Conservation (phyloP, 2,888 invertebrate genomes). For the Tipula helvola region DNA sequence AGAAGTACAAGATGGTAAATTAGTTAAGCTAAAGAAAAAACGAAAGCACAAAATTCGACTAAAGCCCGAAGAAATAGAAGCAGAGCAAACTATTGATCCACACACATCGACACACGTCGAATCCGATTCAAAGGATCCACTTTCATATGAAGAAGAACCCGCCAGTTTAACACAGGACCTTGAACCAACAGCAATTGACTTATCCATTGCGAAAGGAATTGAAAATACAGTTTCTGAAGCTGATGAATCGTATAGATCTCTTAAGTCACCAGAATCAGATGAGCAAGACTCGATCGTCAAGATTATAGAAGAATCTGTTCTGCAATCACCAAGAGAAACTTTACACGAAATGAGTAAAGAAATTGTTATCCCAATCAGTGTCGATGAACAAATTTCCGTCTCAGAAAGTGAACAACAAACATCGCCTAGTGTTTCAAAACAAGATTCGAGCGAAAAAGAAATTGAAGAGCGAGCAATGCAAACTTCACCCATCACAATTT, state of each 20-base stretch:
- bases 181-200: background rate
- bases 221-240: constrained; percentile 38
- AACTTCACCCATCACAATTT: constrained; percentile 32
- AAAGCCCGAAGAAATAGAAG: constrained; percentile 30
- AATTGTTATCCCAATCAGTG: constrained; percentile 34
- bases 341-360: constrained; percentile 44
- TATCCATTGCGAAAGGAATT: constrained; percentile 22
- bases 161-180: constrained; percentile 5
- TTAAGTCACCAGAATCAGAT: constrained; percentile 28
- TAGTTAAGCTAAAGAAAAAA: constrained; percentile 38
- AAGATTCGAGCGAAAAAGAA: constrained; percentile 27
- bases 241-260: constrained; percentile 45
- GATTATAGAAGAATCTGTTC: constrained; percentile 50
- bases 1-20: constrained; percentile 24
- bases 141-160: constrained; percentile 21
- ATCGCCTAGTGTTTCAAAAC: constrained; percentile 25
- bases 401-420: constrained; percentile 46
- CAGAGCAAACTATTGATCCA: constrained; percentile 36
- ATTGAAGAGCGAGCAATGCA: constrained; percentile 38
- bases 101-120: constrained; percentile 35
- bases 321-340: constrained; percentile 43
- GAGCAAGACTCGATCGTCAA: constrained; percentile 49
- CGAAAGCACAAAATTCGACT: constrained; percentile 40
- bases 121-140: constrained; percentile 22
- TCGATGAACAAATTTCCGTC: constrained; percentile 31